phyloP scores from a whole-genome alignment of 2,888 invertebrate genomes.

The Diloba caeruleocephala region DNA sequence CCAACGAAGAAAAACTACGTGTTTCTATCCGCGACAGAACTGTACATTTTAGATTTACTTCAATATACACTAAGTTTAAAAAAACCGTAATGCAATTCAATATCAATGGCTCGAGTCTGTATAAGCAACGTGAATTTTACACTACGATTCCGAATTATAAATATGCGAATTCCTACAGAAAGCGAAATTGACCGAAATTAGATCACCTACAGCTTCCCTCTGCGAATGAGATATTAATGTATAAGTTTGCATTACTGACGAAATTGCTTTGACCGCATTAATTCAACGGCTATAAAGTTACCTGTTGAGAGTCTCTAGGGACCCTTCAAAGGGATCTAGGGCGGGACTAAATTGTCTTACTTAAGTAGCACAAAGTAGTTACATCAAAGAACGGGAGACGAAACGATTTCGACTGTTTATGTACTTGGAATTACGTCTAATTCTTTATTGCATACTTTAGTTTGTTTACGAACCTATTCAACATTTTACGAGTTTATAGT shows the following conservation, averaged over 20 bases:
- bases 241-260: constrained; percentile 65
- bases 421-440: constrained; percentile 44
- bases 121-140: constrained; percentile 35
- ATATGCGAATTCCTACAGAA: constrained; percentile 32
- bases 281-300: constrained; percentile 78
- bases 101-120: constrained; percentile 25
- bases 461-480: constrained; percentile 46
- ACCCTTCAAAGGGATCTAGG: constrained; percentile 75
- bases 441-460: constrained; percentile 46
- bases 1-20: too few relatives aligned
- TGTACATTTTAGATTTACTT: too few relatives aligned
- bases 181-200: constrained; percentile 58
- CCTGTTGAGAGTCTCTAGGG: constrained; percentile 76
- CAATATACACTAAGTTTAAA: too few relatives aligned
- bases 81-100: constrained; percentile 30
- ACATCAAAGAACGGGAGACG: constrained; percentile 67
- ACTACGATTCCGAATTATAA: constrained; percentile 25
- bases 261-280: constrained; percentile 82
- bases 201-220: constrained; percentile 65
- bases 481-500: constrained; percentile 48
- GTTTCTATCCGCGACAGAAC: too few relatives aligned
- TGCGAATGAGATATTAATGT: constrained; percentile 66
- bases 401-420: constrained; percentile 49
- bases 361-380: constrained; percentile 65
- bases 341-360: constrained; percentile 76